These are phyloP conservation scores for Vanessa cardui DNA, from an alignment of 2,888 invertebrate species.

Conservation along the genomic window DNA sequence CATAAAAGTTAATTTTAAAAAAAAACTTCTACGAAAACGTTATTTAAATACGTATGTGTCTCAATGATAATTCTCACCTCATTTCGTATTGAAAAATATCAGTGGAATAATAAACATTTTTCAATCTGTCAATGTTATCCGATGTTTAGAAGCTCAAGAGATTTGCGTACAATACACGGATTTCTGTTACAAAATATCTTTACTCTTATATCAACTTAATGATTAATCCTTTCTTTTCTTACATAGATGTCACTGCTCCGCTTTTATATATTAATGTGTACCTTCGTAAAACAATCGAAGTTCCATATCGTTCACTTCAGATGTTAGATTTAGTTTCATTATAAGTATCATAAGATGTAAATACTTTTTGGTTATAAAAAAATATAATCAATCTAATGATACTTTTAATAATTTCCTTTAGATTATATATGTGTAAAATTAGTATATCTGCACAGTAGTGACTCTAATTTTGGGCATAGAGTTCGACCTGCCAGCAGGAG, in stretches of 20 bases:
- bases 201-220: background rate
- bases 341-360: slow-evolving; percentile 25
- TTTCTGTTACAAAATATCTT: background rate
- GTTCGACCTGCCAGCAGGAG: slow-evolving; percentile 80
- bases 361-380: too few species aligned
- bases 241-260: slow-evolving; percentile 7
- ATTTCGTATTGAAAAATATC: background rate
- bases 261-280: background rate
- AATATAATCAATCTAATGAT: slow-evolving; percentile 1
- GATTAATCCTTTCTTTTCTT: background rate
- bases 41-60: too few species aligned
- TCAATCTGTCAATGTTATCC: background rate
- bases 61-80: too few species aligned
- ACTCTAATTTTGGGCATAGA: slow-evolving; percentile 59
- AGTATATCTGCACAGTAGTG: slow-evolving; percentile 50
- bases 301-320: background rate
- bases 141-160: background rate
- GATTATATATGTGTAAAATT: background rate
- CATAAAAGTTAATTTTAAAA: too few species aligned
- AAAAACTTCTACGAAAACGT: too few species aligned
- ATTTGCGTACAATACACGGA: background rate
- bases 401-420: slow-evolving; percentile 21
- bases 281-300: background rate
- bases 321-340: slow-evolving; percentile 21
- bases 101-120: background rate